Base-by-base conservation (phyloP, 2,113 vertebrate genomes). In the Bubo blakistoni region DNA sequence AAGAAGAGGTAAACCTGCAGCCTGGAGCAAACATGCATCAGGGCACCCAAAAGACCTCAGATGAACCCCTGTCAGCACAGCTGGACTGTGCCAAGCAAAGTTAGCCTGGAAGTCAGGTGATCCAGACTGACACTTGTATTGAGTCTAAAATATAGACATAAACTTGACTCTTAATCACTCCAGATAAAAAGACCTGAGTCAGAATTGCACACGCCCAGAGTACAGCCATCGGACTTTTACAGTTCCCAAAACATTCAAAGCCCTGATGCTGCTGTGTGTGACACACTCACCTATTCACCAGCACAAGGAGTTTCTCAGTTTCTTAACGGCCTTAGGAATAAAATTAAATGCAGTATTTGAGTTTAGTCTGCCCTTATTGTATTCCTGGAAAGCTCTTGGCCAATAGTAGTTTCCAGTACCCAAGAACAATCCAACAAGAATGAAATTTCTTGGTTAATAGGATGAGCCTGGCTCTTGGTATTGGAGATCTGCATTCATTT, bases 261-360 rank as follows among this genome's bases (percentile, higher is more conserved):
- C 2, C 25, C 17, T 72, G 24, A 32, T 42, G 54, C 18, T 46
- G 32, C 30, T 0, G 0, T 38, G 17, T 9, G 11, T 38, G 19
- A 67, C 16, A 65, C 11, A 22, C 30, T 36, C 19, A 36, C 17
- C 17, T 59, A 12, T 17, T 51, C 32, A 70, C 10, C 38, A 81
- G 21, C 8, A 27, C 24, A 65, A 40, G 17, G 10, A 27, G 20
- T 21, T 83, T 86, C 46, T 83, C 21, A 16, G 12, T 57, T 86
- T 92, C 26, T 32, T 59, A 42, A 54, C 1, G 5, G 13, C 17
- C 7, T 61, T 47, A 42, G 19, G 29, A 91, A 78, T 42, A 47
- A 72, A 77, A 47, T 34, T 52, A 90, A 72, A 76, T 4, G 6
- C 17, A 30, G 2, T 49, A 58, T 55, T 27, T 78, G 14, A 47